These are phyloP conservation scores for Enteromius treurensis DNA, from an alignment of 2,797 vertebrate genomes.

Conservation along the genomic window DNA sequence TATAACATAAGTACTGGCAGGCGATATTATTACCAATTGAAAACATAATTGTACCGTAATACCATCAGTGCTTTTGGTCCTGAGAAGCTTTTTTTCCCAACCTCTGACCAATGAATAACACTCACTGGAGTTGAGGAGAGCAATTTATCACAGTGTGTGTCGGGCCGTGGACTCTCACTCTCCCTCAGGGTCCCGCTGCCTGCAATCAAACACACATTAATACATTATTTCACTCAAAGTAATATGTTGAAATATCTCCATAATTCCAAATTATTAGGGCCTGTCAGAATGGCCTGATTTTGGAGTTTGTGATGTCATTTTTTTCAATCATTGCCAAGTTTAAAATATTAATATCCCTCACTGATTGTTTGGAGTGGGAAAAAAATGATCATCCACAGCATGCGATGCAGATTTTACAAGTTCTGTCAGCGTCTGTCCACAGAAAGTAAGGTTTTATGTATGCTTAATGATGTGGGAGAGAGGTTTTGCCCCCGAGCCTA, in stretches of 20 bases:
- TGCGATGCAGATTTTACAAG: slow-evolving; percentile 6
- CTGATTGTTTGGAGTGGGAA: not conserved
- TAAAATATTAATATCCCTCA: slow-evolving; percentile 28
- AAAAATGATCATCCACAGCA: not conserved
- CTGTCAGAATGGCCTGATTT: slow-evolving; percentile 34
- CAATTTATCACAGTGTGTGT: slow-evolving; percentile 56
- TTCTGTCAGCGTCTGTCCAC: slow-evolving; percentile 2
- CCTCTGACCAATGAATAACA: slow-evolving; percentile 48
- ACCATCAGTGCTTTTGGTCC: not conserved
- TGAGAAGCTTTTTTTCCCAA: slow-evolving; percentile 36
- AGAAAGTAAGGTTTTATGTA: slow-evolving; percentile 41
- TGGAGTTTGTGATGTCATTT: slow-evolving; percentile 38
- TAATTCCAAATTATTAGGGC: slow-evolving; percentile 40
- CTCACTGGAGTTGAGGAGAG: slow-evolving; percentile 41
- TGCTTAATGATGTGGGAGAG: slow-evolving; percentile 22
- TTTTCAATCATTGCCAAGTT: slow-evolving; percentile 38
- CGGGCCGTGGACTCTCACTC: slow-evolving; percentile 24
- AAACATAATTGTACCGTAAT: not conserved
- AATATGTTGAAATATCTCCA: slow-evolving; percentile 46
- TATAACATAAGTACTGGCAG: not conserved
- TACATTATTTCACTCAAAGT: slow-evolving; percentile 45
- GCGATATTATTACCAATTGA: not conserved
- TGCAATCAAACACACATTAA: slow-evolving; percentile 40
- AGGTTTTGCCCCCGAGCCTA: slow-evolving; percentile 23
- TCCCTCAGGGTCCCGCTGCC: slow-evolving; percentile 41